phyloP scores from a whole-genome alignment of 2,888 invertebrate species.

The Drosophila mettleri region DNA sequence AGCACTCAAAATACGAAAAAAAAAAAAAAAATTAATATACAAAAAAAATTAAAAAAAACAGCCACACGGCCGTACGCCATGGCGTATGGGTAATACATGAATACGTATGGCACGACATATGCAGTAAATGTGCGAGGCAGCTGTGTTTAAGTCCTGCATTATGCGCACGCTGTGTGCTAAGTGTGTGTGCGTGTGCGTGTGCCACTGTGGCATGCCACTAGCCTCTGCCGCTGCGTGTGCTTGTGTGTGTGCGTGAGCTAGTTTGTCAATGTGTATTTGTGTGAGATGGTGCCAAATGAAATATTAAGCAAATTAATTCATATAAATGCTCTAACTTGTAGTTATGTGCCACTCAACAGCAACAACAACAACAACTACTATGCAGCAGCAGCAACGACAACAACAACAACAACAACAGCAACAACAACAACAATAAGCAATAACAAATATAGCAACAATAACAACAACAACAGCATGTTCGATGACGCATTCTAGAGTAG shows the following conservation, averaged over 20 bases:
- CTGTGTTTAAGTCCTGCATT: conserved; percentile 46
- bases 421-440: conserved; percentile 28
- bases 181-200: conserved; percentile 15
- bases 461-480: conserved; percentile 48
- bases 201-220: conserved; percentile 28
- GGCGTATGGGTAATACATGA: conserved; percentile 64
- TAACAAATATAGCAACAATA: conserved; percentile 18
- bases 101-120: conserved; percentile 56
- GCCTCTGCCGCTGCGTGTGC: conserved; percentile 9
- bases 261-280: conserved; percentile 19
- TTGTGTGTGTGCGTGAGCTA: conserved; percentile 30
- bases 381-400: conserved; percentile 17
- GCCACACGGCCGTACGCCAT: conserved; percentile 59
- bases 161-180: conserved; percentile 18
- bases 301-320: conserved; percentile 64
- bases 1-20: conserved; percentile 1
- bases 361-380: conserved; percentile 8
- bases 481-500: conserved; percentile 84
- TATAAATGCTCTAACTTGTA: conserved; percentile 37
- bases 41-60: neutral
- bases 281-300: conserved; percentile 62
- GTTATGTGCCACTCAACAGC: conserved; percentile 36
- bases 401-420: conserved; percentile 10
- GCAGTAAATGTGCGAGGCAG: conserved; percentile 57
- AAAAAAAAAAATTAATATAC: too few species aligned